Percentiles rank a stretch among this genome's conserved stretches.
These are phyloP conservation scores for Lagocephalus sceleratus DNA, from an alignment of 2,797 vertebrate species.

Conservation along the genomic window DNA sequence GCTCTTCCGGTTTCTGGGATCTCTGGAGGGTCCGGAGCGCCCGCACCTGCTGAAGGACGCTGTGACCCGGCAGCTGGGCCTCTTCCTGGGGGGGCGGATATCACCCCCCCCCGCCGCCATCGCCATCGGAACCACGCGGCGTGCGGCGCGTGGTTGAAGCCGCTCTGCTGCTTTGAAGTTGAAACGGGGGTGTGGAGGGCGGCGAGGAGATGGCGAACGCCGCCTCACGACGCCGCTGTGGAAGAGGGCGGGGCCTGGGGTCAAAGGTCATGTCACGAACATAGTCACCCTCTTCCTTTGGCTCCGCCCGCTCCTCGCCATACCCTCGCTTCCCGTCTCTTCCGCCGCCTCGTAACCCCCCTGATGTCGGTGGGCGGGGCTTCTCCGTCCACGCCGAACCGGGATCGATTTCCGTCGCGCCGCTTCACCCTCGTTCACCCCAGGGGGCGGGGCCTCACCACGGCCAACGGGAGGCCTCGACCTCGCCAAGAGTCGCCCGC, in stretches of 20 bases:
- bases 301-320: conserved; percentile 36
- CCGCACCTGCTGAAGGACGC: conserved; percentile 47
- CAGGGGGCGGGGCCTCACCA: no score
- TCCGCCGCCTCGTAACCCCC: no score
- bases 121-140: conserved; percentile 40
- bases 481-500: no score
- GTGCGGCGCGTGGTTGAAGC: conserved; percentile 52
- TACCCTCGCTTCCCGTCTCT: conserved; percentile 38
- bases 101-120: conserved; percentile 28
- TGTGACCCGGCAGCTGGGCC: conserved; percentile 62
- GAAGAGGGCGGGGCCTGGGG: conserved; percentile 5
- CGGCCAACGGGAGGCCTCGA: no score
- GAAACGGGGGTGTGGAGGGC: conserved; percentile 42
- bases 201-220: conserved; percentile 25
- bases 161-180: conserved; percentile 51
- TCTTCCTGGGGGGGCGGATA: conserved; percentile 40
- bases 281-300: conserved; percentile 49
- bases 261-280: conserved; percentile 33
- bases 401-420: no score
- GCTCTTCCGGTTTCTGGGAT: no score
- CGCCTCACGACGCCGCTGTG: conserved; percentile 7
- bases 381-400: no score
- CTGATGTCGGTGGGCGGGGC: no score
- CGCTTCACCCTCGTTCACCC: no score
- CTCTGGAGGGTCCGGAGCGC: no score